These are phyloP conservation scores for Tiaroga cobitis DNA, from an alignment of 2,797 vertebrate species.

Conservation along the genomic window DNA sequence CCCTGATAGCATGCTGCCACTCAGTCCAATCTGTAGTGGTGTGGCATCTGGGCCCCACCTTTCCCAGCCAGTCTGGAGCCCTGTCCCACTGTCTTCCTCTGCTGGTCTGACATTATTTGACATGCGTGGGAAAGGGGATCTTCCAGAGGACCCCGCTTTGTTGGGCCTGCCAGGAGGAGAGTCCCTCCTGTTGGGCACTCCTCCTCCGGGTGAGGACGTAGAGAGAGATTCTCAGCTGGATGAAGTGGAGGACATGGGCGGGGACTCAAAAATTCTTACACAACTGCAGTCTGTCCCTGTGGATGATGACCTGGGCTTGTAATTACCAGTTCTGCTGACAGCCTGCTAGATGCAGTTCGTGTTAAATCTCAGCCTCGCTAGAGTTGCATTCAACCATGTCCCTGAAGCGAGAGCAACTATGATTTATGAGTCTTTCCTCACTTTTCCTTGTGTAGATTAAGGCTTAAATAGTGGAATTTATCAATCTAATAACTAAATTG, in stretches of 20 bases:
- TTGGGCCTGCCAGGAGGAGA: conserved; percentile 82
- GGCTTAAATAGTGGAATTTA: conserved; percentile 10
- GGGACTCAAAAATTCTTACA: conserved; percentile 85
- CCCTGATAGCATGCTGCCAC: conserved; percentile 80
- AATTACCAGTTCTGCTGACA: conserved; percentile 51
- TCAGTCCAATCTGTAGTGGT: conserved; percentile 77
- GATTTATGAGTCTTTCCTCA: conserved; percentile 22
- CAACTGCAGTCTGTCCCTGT: conserved; percentile 91
- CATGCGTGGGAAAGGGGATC: conserved; percentile 80
- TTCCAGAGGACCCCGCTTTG: conserved; percentile 77
- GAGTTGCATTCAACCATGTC: background rate
- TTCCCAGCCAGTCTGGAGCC: conserved; percentile 77
- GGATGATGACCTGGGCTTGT: conserved; percentile 84
- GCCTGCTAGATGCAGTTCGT: conserved; percentile 14
- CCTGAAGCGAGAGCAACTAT: background rate
- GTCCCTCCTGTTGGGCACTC: conserved; percentile 80
- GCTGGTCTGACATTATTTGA: conserved; percentile 83
- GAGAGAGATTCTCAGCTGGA: conserved; percentile 74
- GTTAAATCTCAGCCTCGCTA: conserved; percentile 14
- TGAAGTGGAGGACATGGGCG: conserved; percentile 80
- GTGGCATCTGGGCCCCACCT: conserved; percentile 66
- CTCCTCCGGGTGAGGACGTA: conserved; percentile 75
- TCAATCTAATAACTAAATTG: background rate
- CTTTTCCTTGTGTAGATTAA: background rate
- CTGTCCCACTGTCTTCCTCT: conserved; percentile 72